A percentile compares a stretch with the other conserved stretches of the same genome.
Evolutionary conservation across 2,797 vertebrate genomes (phyloP).

Genomic region (Nannoperca obscura): DNA sequence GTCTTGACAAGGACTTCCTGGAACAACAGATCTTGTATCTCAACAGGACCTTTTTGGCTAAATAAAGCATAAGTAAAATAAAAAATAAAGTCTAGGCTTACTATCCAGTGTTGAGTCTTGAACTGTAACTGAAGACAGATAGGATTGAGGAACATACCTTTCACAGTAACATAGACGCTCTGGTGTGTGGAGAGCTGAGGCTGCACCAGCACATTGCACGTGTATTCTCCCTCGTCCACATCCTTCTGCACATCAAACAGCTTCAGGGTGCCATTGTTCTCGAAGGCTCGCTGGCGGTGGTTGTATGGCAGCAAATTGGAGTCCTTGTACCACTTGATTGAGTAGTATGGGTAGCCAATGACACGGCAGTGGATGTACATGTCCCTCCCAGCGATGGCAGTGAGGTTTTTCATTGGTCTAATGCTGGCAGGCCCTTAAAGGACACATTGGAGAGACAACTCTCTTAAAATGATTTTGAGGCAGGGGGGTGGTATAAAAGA

Average conservation of each 20-base stretch:
- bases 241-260: slow-evolving; percentile 97
- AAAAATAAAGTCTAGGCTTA: background rate
- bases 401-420: slow-evolving; percentile 99
- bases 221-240: slow-evolving; percentile 97
- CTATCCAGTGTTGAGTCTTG: too few species aligned
- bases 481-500: slow-evolving; percentile 52
- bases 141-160: slow-evolving; percentile 87
- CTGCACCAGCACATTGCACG: slow-evolving; percentile 95
- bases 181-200: slow-evolving; percentile 97
- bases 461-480: slow-evolving; percentile 90
- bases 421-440: slow-evolving; percentile 95
- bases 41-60: too few species aligned
- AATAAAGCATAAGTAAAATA: too few species aligned
- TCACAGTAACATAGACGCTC: slow-evolving; percentile 96
- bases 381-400: slow-evolving; percentile 97
- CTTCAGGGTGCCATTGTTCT: slow-evolving; percentile 97
- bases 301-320: slow-evolving; percentile 97
- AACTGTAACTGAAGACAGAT: background rate
- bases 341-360: slow-evolving; percentile 98
- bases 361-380: slow-evolving; percentile 99
- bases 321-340: slow-evolving; percentile 99
- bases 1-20: too few species aligned
- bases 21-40: too few species aligned
- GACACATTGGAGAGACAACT: slow-evolving; percentile 84
- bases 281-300: slow-evolving; percentile 98